Percentiles rank a stretch among this genome's conserved stretches.
Evolutionary conservation across 2,888 invertebrate genomes (phyloP).

Genomic region (Hartigia nigra): DNA sequence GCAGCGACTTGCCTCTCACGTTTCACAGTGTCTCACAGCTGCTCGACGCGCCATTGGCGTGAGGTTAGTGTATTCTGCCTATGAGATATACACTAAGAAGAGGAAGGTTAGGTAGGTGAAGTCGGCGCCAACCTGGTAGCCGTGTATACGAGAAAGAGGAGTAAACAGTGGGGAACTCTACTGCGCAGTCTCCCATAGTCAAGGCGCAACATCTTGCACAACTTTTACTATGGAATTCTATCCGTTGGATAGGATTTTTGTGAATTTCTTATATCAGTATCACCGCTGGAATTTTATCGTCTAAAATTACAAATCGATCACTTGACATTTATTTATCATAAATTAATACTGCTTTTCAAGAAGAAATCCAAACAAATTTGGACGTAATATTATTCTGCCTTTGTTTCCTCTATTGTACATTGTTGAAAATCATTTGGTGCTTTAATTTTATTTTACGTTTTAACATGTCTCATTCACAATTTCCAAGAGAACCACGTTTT

Average conservation of each 20-base stretch:
- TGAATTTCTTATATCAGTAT: background rate
- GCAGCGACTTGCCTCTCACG: conserved; percentile 39
- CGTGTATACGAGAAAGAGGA: conserved; percentile 27
- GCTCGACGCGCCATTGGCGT: conserved; percentile 15
- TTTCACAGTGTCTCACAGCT: conserved; percentile 45
- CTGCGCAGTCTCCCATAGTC: conserved; percentile 40
- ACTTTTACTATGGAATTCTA: background rate
- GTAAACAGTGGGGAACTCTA: conserved; percentile 27
- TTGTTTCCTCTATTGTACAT: background rate
- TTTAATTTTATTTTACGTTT: background rate
- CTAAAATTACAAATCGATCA: background rate
- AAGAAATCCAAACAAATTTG: background rate
- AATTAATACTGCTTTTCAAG: background rate
- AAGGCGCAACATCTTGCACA: conserved; percentile 31
- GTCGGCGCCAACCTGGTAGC: background rate
- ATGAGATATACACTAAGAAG: background rate
- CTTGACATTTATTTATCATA: background rate
- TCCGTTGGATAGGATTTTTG: background rate
- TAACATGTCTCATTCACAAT: background rate
- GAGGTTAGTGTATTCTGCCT: background rate
- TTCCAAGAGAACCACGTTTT: background rate
- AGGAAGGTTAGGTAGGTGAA: background rate
- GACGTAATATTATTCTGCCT: background rate
- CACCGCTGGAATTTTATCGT: background rate
- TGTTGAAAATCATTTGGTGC: background rate